phyloP scores from a whole-genome alignment of 1,140 invertebrate genomes.

The Amphibalanus amphitrite region DNA sequence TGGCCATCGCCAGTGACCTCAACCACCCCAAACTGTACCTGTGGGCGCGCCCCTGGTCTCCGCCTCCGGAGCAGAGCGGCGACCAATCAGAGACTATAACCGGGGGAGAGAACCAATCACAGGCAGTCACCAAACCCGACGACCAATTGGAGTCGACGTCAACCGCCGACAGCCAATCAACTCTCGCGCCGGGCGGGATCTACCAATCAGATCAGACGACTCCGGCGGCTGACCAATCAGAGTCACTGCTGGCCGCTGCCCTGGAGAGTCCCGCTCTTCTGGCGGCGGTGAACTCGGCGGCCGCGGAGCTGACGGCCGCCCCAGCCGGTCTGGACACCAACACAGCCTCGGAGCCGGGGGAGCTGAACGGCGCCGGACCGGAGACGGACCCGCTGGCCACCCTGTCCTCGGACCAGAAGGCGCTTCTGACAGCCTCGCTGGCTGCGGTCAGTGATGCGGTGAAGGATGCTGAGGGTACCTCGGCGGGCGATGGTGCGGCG shows the following conservation, averaged over 20 bases:
- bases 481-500: no score
- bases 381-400: neutral
- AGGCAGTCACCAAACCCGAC: neutral
- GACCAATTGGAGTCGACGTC: neutral
- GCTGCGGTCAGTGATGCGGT: no score
- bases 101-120: neutral
- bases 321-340: neutral
- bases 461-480: no score
- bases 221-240: neutral
- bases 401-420: neutral
- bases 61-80: neutral
- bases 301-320: neutral
- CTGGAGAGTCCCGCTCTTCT: neutral
- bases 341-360: no score
- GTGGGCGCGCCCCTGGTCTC: constrained; percentile 9
- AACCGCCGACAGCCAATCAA: neutral
- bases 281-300: neutral
- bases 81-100: neutral
- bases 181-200: neutral
- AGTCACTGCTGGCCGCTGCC: neutral
- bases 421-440: neutral
- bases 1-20: constrained; percentile 54
- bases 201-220: neutral
- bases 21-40: constrained; percentile 14
- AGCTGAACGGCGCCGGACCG: no score